Conservation (phyloP, 2,797 vertebrate species). For the Etheostoma perlongum region DNA sequence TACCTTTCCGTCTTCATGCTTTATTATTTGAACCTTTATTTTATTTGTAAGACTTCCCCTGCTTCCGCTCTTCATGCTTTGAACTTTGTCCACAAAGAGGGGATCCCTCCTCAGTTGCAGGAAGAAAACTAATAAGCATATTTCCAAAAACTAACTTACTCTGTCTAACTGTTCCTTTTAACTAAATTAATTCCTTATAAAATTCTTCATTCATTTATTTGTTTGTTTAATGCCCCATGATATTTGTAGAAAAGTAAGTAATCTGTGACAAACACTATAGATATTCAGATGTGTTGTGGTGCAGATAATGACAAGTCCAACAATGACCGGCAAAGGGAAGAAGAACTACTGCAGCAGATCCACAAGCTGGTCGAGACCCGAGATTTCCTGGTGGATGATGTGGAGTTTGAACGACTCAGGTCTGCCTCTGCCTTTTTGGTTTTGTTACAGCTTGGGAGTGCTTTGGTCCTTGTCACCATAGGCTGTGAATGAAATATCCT, state of each 20-base stretch:
- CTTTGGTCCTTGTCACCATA: background rate
- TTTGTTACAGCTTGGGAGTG: slow-evolving; percentile 4
- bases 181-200: background rate
- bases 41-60: too few species aligned
- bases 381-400: slow-evolving; percentile 93
- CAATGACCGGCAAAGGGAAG: slow-evolving; percentile 87
- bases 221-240: background rate
- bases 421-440: slow-evolving; percentile 45
- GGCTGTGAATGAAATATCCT: slow-evolving; percentile 21
- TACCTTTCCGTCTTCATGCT: background rate
- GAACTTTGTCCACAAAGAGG: background rate
- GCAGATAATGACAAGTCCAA: slow-evolving; percentile 90
- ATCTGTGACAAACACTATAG: background rate
- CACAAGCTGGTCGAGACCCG: slow-evolving; percentile 93
- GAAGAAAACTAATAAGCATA: background rate
- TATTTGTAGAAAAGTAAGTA: background rate
- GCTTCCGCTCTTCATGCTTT: too few species aligned
- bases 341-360: slow-evolving; percentile 90
- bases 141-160: background rate
- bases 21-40: too few species aligned
- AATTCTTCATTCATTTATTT: background rate
- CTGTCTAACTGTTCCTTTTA: background rate
- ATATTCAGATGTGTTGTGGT: slow-evolving; percentile 1
- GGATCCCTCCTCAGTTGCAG: background rate
- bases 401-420: slow-evolving; percentile 94